phyloP scores from a whole-genome alignment of 2,113 vertebrate species.

The Scartelaos histophorus region DNA sequence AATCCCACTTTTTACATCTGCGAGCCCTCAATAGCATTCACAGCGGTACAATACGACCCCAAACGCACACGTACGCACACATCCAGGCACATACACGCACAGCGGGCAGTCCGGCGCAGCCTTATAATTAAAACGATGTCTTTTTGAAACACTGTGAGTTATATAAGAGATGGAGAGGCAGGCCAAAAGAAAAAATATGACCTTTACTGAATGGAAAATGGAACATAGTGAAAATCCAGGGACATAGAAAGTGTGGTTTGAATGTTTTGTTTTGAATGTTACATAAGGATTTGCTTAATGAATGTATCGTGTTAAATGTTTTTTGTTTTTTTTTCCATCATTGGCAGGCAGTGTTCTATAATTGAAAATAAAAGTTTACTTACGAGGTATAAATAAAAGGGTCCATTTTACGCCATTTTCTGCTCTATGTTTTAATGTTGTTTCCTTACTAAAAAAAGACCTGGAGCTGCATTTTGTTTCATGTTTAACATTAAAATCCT shows the following conservation, averaged over 20 bases:
- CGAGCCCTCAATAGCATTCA: slow-evolving; percentile 29
- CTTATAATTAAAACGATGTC: slow-evolving; percentile 50
- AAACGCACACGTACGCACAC: background rate
- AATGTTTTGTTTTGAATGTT: slow-evolving; percentile 53
- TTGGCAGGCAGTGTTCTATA: too few species aligned
- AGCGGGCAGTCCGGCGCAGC: slow-evolving; percentile 36
- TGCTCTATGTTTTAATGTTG: too few species aligned
- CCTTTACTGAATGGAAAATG: slow-evolving; percentile 51
- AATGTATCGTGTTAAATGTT: too few species aligned
- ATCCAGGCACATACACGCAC: slow-evolving; percentile 35
- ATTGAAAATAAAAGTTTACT: too few species aligned
- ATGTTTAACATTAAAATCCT: too few species aligned
- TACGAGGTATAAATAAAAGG: too few species aligned
- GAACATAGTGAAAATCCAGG: slow-evolving; percentile 53
- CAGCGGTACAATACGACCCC: slow-evolving; percentile 40
- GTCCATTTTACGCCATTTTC: too few species aligned
- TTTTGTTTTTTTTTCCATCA: too few species aligned
- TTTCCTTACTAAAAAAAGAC: too few species aligned
- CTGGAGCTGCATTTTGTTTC: too few species aligned
- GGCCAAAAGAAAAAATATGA: slow-evolving; percentile 52
- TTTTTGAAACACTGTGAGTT: slow-evolving; percentile 49
- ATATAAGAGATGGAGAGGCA: slow-evolving; percentile 44
- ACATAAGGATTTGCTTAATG: too few species aligned
- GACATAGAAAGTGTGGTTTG: slow-evolving; percentile 31
- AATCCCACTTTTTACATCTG: slow-evolving; percentile 41